A percentile compares a stretch with the other conserved stretches of the same genome.
phyloP scores from a whole-genome alignment of 2,888 invertebrate species.

The Apamea epomidion region DNA sequence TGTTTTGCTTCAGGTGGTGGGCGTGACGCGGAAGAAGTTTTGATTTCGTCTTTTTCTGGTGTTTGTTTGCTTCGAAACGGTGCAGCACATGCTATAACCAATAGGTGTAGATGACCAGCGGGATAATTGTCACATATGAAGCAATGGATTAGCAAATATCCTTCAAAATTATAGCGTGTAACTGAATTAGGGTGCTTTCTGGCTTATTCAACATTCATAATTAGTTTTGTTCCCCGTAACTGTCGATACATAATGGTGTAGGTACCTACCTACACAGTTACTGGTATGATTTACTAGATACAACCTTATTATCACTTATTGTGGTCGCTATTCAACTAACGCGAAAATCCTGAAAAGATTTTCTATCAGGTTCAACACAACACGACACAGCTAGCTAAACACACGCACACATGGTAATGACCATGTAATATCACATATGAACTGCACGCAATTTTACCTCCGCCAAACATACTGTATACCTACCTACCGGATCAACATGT shows the following conservation, averaged over 20 bases:
- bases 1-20: constrained; percentile 7
- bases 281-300: neutral
- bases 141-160: too few relatives aligned
- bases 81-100: neutral
- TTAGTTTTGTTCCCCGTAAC: neutral
- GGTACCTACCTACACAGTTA: neutral
- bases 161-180: too few relatives aligned
- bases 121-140: too few relatives aligned
- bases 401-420: neutral
- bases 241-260: neutral
- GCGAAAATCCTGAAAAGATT: neutral
- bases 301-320: neutral
- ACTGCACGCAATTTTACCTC: constrained; percentile 20
- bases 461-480: neutral
- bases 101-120: too few relatives aligned
- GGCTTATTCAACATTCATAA: neutral
- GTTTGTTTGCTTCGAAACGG: neutral
- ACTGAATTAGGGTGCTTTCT: too few relatives aligned
- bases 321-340: neutral
- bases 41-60: neutral
- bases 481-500: constrained; percentile 23
- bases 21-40: neutral
- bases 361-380: neutral
- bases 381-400: neutral
- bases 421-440: constrained; percentile 3